These are phyloP conservation scores for Nixonia krombeini DNA, from an alignment of 1,140 invertebrate species.

Conservation along the genomic window DNA sequence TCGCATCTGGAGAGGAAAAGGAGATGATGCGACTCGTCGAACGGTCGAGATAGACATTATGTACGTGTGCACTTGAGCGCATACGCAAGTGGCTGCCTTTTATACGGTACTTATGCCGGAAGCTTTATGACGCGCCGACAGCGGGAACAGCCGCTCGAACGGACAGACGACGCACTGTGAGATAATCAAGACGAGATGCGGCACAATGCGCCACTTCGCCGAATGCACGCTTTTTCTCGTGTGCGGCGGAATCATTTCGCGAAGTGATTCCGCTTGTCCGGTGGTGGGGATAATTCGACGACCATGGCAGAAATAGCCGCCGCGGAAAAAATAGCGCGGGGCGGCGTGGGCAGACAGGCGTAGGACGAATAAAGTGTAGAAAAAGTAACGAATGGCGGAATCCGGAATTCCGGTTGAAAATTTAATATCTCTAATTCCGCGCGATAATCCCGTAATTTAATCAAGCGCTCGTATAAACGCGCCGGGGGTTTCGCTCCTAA, in stretches of 20 bases:
- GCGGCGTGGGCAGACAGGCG: too few species aligned
- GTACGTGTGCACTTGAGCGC: conserved; percentile 33
- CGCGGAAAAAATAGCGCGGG: too few species aligned
- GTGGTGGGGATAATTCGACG: too few species aligned
- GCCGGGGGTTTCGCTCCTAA: conserved; percentile 41
- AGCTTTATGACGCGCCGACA: conserved; percentile 52
- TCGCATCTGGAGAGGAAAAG: conserved; percentile 38
- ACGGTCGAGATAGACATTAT: conserved; percentile 24
- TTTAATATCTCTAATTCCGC: conserved; percentile 68
- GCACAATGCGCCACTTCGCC: too few species aligned
- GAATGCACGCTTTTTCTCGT: background rate
- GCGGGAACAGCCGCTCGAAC: conserved; percentile 10
- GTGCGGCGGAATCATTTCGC: too few species aligned
- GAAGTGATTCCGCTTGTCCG: too few species aligned
- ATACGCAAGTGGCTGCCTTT: conserved; percentile 34
- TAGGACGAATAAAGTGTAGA: background rate
- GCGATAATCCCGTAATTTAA: conserved; percentile 68
- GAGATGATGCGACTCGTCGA: conserved; percentile 34
- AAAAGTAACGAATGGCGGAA: conserved; percentile 28
- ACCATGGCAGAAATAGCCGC: too few species aligned
- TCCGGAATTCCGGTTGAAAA: conserved; percentile 37
- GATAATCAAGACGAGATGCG: conserved; percentile 28
- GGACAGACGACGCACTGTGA: conserved; percentile 42
- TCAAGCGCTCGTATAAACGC: conserved; percentile 49
- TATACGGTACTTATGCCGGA: conserved; percentile 36